Base-by-base conservation (phyloP, 2,888 invertebrate species). In the Pyrocoelia pectoralis region DNA sequence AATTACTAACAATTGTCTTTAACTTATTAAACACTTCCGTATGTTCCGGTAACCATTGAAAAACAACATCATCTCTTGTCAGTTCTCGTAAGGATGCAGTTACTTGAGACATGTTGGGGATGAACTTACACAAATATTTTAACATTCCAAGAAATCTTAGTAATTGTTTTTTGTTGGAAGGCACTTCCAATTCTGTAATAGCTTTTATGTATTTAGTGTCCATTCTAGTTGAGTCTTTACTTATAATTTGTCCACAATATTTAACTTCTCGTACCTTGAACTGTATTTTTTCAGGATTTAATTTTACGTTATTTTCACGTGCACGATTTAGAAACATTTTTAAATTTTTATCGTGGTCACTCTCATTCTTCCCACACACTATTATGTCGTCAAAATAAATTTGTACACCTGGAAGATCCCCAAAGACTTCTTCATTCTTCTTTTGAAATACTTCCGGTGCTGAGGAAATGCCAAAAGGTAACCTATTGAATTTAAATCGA, bases 71-170 rank as follows among this genome's bases (percentile, higher is more conserved):
- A 13, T 5, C 12, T 41, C 14, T 41, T 13, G 14, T 13, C 13
- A 41, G 14, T 8, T 53, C 24, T 61, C 59, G 65, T 60, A 72
- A 12, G 6, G 57, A 46, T 19, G 58, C 56, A 24, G 66, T 59
- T 49, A 61, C 29, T 33, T 63, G 19, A 12, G 68, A 61, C 24
- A 70, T 54, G 28, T 67, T 67, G 6, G 58, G 54, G 24, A 70
- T 61, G 55, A 64, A 68, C n/a, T 63, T 41, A 17, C 63, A 52
- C 15, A 70, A 33, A 59, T 62, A 70, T 12, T 61, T 71, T 6
- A 67, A 56, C 63, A 69, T 64, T 4, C 65, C 69, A 10, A 68
- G 43, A 29, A 71, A n/a, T n/a, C n/a, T n/a, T n/a, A n/a, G n/a
- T n/a, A n/a, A n/a, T n/a, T n/a, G n/a, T n/a, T n/a, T n/a, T 49